phyloP scores from a whole-genome alignment of 1,140 invertebrate genomes.

The Parapsyche elsis region DNA sequence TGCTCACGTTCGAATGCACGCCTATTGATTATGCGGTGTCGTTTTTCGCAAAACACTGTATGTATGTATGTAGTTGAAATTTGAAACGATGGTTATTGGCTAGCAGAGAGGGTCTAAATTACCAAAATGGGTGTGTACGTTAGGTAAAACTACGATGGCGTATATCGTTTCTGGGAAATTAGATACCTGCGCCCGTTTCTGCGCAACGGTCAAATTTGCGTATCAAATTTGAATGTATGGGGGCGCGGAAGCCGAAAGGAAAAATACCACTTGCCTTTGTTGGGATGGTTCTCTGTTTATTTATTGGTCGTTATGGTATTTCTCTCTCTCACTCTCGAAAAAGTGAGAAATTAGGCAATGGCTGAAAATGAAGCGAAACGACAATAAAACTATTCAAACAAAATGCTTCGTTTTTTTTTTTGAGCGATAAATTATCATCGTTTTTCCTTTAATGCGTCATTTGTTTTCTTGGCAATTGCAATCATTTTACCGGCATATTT shows the following conservation, averaged over 20 bases:
- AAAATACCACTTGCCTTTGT: too few species aligned
- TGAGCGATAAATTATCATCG: constrained; percentile 1
- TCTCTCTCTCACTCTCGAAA: background rate
- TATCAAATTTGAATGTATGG: background rate
- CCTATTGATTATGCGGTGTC: background rate
- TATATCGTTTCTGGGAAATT: constrained; percentile 9
- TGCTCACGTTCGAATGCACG: too few species aligned
- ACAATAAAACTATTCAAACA: background rate
- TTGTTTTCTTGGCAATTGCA: background rate
- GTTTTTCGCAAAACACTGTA: background rate
- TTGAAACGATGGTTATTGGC: constrained; percentile 6
- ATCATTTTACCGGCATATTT: too few species aligned
- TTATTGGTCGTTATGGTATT: background rate
- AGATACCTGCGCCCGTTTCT: background rate
- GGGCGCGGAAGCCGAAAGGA: too few species aligned
- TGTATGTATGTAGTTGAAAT: background rate
- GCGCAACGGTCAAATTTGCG: constrained; percentile 8
- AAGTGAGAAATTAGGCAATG: background rate
- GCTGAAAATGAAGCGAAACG: too few species aligned
- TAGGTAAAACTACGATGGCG: background rate
- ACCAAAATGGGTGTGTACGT: background rate
- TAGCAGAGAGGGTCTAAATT: background rate
- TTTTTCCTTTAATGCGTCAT: background rate
- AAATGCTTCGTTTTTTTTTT: background rate
- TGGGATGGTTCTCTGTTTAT: background rate